Base-by-base conservation (phyloP, 2,888 invertebrate species). In the Ctenicera cuprea region DNA sequence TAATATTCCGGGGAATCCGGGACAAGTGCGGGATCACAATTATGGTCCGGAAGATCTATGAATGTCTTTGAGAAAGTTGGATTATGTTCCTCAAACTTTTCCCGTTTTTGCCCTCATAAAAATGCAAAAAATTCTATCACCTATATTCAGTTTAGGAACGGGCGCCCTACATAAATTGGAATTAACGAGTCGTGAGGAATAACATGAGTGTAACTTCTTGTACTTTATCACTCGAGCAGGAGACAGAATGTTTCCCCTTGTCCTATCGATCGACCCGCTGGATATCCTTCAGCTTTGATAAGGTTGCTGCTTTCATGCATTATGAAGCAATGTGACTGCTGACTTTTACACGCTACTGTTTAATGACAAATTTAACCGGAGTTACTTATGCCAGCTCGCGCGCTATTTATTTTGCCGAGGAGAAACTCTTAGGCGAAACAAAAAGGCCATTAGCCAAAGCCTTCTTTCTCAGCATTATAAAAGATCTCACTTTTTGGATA, bases 371-470 rank as follows among this genome's bases (percentile, higher is more conserved):
- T 71, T 72, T 67, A 67, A 68, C 67, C 59, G 63, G 33, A 68
- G 63, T 71, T 71, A 68, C 67, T 71, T 71, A 67, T 62, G 45
- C 59, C 50, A 71, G 45, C 52, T 68, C 52, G 38, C 57, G 64
- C 59, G 69, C 64, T 74, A 74, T 74, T 74, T 74, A 74, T 74
- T 74, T 63, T 74, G 45, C 45, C 61, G 67, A 74, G 66, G 70
- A 71, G 66, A 68, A 63, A 75, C 68, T 71, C 63, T 71, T 72
- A 68, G 71, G 50, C 71, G 75, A 75, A 66, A 75, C 75, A 75
- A 75, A 75, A 75, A 75, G 71, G 71, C 75, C 71, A 75, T 75
- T 75, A 75, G 71, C 75, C 70, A 72, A 75, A 75, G 75, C 71
- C 75, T 74, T 66, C 71, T 71, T 71, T 65, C 71, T 54, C 52